Base-by-base conservation (phyloP, 53 echinoderm and acorn worm genomes). In the Paelopatides confundens region DNA sequence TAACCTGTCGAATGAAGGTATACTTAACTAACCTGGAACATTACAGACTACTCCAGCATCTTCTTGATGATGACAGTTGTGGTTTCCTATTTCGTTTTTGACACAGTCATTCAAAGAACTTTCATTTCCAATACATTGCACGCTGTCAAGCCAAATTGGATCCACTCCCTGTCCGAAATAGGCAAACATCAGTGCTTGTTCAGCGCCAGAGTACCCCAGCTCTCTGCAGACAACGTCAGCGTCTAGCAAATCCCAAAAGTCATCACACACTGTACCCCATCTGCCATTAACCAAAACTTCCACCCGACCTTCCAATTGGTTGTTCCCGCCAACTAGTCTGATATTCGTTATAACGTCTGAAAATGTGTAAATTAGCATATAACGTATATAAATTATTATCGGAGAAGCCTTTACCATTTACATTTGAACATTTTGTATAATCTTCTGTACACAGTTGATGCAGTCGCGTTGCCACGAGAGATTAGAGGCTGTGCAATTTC, bases 201-300 rank as follows among this genome's bases (percentile, higher is more conserved):
- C 68, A 28, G 84, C 89, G 29, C 82, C 70, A 51, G 64, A 6
- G 53, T 51, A 49, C 24, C 89, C 89, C 5, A 89, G 62, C 71
- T 89, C 68, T 27, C 71, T 63, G 84, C 89, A 89, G 14, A 51
- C 71, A 14, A 89, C 89, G 0, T 23, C 13, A 30, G 89, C 89
- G 51, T 82, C 83, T 31, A 24, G 21, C 4, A 84, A 28, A 69
- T 52, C 71, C 83, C 82, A 89, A 2, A 12, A 5, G 38, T 89
- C 83, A 53, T 82, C 89, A 50, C 89, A 89, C 17, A 89, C 62
- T 36, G 89, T 89, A 30, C 89, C 89, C 89, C 89, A 89, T 11
- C 21, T 48, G 17, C 84, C 84, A 66, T 84, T 85, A 50, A 66
- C 12, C 4, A 68, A 49, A 34, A 89, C 28, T 70, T 89, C 89